phyloP scores from a whole-genome alignment of 53 echinoderm and acorn worm species.

The Astropecten irregularis region DNA sequence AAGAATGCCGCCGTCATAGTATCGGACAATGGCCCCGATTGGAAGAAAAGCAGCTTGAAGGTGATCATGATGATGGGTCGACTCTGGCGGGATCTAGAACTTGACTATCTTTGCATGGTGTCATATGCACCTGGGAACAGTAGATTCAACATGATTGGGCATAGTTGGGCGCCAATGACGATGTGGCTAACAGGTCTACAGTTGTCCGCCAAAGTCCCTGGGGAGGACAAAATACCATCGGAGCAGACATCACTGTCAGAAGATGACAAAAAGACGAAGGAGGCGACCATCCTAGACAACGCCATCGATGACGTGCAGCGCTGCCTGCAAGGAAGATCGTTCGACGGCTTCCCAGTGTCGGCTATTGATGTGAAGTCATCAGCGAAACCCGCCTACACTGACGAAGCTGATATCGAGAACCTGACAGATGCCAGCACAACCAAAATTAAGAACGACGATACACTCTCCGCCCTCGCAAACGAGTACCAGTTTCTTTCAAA shows the following conservation, averaged over 20 bases:
- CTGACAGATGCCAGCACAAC: not conserved
- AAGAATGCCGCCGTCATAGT: conserved; percentile 18
- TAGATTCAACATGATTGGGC: conserved; percentile 31
- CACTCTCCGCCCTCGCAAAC: not conserved
- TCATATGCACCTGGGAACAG: conserved; percentile 34
- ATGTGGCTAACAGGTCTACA: conserved; percentile 7
- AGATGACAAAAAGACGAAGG: not conserved
- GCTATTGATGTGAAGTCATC: not conserved
- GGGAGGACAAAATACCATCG: not conserved
- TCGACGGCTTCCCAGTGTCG: conserved; percentile 10
- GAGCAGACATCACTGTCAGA: conserved; percentile 3
- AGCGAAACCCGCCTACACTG: not conserved
- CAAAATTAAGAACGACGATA: not conserved
- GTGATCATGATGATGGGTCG: conserved; percentile 5
- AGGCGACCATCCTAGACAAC: not conserved
- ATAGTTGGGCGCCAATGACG: conserved; percentile 40
- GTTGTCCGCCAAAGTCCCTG: not conserved
- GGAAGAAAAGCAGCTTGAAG: conserved; percentile 34
- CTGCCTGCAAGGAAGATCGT: not conserved
- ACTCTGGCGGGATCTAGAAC: conserved; percentile 18
- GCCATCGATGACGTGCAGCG: conserved; percentile 18
- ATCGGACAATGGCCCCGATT: conserved; percentile 31
- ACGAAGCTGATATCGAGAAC: not conserved
- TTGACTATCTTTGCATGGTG: conserved; percentile 8
- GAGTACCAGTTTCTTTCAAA: conserved; percentile 23